phyloP scores from a whole-genome alignment of 2,888 invertebrate species.

The Pseudoips prasinana region DNA sequence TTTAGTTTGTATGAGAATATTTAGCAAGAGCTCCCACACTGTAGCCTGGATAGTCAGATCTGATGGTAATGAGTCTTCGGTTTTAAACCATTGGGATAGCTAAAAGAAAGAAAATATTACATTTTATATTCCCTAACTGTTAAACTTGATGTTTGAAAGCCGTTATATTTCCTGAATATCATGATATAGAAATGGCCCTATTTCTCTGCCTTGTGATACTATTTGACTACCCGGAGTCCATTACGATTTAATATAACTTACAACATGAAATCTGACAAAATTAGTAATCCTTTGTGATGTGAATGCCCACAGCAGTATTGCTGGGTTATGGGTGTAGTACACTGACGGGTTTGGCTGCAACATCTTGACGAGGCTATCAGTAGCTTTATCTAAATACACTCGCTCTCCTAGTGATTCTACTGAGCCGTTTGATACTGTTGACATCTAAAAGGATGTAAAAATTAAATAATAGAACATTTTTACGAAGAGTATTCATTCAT shows the following conservation, averaged over 20 bases:
- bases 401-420: slow-evolving; percentile 58
- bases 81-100: slow-evolving; percentile 68
- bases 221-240: too few relatives aligned
- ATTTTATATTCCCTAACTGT: neutral
- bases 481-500: too few relatives aligned
- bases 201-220: too few relatives aligned
- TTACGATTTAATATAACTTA: too few relatives aligned
- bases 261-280: slow-evolving; percentile 53
- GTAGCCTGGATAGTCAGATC: slow-evolving; percentile 52
- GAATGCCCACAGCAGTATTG: slow-evolving; percentile 66
- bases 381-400: slow-evolving; percentile 65
- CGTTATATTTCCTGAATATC: too few relatives aligned
- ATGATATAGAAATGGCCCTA: too few relatives aligned
- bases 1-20: slow-evolving; percentile 51
- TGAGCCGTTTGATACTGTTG: slow-evolving; percentile 61
- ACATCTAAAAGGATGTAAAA: too few relatives aligned
- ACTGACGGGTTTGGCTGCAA: slow-evolving; percentile 54
- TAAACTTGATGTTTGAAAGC: too few relatives aligned
- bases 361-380: slow-evolving; percentile 54
- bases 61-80: slow-evolving; percentile 57
- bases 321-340: slow-evolving; percentile 70
- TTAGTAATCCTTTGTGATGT: slow-evolving; percentile 60
- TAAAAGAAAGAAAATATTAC: slow-evolving; percentile 25
- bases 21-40: slow-evolving; percentile 64
- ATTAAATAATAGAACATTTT: too few relatives aligned